Evolutionary conservation across 2,797 vertebrate species (phyloP).

Genomic region (Miichthys miiuy): DNA sequence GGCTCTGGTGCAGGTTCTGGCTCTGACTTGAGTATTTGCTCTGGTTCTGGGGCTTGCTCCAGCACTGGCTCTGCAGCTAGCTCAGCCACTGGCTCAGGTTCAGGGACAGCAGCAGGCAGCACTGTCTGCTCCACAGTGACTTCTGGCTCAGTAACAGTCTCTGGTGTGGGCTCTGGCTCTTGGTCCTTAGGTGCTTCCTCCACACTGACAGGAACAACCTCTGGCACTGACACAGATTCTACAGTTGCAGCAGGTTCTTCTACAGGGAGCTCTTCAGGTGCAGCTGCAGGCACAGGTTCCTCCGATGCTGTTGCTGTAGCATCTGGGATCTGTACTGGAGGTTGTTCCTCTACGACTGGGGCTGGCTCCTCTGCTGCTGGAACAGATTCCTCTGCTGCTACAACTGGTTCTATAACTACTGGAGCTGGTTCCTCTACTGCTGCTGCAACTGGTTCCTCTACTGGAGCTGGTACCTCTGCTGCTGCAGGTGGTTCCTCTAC

Average conservation of each 20-base stretch:
- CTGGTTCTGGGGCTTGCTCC: conserved; percentile 42
- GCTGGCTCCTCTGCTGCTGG: conserved; percentile 15
- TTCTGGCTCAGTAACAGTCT: conserved; percentile 60
- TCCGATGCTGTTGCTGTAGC: conserved; percentile 12
- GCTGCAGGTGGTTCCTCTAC: conserved; percentile 28
- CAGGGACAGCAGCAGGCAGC: conserved; percentile 23
- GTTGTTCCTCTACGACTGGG: conserved; percentile 11
- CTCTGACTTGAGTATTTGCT: conserved; percentile 47
- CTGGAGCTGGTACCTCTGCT: background rate
- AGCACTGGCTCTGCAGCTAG: conserved; percentile 31
- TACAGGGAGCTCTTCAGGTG: conserved; percentile 31
- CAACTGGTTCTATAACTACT: background rate
- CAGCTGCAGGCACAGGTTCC: conserved; percentile 46
- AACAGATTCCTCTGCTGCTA: conserved; percentile 29
- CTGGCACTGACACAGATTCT: conserved; percentile 49
- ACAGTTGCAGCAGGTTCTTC: conserved; percentile 45
- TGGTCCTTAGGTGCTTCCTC: conserved; percentile 31
- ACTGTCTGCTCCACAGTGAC: conserved; percentile 39
- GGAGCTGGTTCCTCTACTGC: background rate
- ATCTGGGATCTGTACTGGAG: background rate
- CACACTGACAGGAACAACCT: conserved; percentile 43
- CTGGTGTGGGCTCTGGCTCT: conserved; percentile 56
- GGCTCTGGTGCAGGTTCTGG: conserved; percentile 32
- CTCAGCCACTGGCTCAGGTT: conserved; percentile 37
- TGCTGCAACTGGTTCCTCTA: background rate